phyloP scores from a whole-genome alignment of 2,113 vertebrate species.

The Hydropotes inermis region DNA sequence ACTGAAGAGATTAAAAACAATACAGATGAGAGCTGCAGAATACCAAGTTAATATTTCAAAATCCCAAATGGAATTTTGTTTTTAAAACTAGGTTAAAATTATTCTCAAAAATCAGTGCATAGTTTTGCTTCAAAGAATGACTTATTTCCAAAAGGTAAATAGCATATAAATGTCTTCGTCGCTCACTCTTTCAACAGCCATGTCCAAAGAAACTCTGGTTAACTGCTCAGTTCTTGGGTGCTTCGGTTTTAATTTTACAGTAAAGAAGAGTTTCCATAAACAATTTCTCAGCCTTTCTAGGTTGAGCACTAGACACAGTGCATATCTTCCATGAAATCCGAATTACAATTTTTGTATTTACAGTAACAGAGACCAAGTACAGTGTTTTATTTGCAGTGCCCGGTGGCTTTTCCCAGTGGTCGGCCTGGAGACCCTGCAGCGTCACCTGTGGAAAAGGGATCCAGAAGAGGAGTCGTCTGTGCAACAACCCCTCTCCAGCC shows the following conservation, averaged over 20 bases:
- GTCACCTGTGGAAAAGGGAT: slow-evolving; percentile 90
- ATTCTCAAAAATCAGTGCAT: not conserved
- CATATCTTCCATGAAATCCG: not conserved
- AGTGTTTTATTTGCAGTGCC: slow-evolving; percentile 85
- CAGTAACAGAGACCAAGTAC: not conserved
- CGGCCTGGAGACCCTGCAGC: slow-evolving; percentile 91
- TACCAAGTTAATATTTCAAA: not conserved
- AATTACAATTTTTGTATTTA: not conserved
- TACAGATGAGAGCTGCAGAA: not conserved
- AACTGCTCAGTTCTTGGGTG: not conserved
- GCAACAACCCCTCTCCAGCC: slow-evolving; percentile 90
- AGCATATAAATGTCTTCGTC: not conserved
- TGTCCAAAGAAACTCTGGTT: not conserved
- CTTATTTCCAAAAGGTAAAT: not conserved
- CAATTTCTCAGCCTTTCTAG: not conserved
- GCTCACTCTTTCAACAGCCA: not conserved
- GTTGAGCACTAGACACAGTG: not conserved
- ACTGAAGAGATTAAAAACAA: not conserved
- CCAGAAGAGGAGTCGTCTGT: slow-evolving; percentile 89
- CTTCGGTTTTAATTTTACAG: not conserved
- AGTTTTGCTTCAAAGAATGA: not conserved
- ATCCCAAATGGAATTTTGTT: not conserved
- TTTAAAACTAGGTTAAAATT: not conserved
- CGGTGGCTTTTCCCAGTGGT: slow-evolving; percentile 93
- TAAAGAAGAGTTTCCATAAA: not conserved